phyloP scores from a whole-genome alignment of 2,888 invertebrate species.

The Panopea generosa region DNA sequence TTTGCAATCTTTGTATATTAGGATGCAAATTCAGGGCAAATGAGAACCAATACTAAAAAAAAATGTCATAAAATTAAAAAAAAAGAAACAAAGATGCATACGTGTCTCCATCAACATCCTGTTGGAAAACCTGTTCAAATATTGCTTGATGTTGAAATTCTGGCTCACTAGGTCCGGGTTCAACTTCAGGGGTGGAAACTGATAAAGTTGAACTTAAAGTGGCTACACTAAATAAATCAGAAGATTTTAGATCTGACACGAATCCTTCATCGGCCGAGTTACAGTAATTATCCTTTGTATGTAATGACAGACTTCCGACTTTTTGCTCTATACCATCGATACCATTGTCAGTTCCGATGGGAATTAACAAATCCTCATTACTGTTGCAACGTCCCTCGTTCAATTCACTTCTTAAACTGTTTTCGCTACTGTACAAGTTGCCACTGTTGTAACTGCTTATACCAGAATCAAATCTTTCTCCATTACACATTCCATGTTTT shows the following conservation, averaged over 20 bases:
- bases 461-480: conserved; percentile 8
- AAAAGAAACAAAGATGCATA: conserved; percentile 57
- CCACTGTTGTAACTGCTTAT: conserved; percentile 4
- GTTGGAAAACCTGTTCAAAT: conserved; percentile 63
- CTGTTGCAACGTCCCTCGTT: background rate
- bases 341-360: no score
- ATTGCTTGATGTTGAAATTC: conserved; percentile 6
- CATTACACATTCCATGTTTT: no score
- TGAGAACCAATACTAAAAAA: no score
- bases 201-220: no score
- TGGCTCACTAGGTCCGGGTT: no score
- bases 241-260: conserved; percentile 29
- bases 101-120: conserved; percentile 80
- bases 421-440: background rate
- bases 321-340: no score
- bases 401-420: background rate
- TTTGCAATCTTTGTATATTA: no score
- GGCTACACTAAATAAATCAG: background rate
- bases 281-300: background rate
- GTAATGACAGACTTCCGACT: background rate
- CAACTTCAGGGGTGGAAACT: no score
- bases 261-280: conserved; percentile 45
- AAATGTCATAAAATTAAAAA: no score
- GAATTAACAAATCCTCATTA: no score
- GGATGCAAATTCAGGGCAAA: no score